phyloP scores from a whole-genome alignment of 2,888 invertebrate genomes.

The Dicycla oo region DNA sequence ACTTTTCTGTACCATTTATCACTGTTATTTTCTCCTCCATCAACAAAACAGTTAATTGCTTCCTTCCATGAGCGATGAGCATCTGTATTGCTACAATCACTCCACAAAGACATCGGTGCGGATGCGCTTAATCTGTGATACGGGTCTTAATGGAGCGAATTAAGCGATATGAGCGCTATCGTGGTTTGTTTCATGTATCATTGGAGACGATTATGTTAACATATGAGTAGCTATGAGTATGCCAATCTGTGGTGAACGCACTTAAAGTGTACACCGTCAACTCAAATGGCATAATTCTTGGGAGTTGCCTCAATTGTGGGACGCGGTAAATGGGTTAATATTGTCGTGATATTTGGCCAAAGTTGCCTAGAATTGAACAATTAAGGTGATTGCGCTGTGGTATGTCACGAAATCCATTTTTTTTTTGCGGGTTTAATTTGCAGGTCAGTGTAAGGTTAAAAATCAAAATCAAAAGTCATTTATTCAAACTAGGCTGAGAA shows the following conservation, averaged over 20 bases:
- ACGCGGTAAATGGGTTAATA: not conserved
- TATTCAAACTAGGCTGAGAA: no score
- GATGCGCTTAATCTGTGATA: conserved; percentile 86
- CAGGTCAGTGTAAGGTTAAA: no score
- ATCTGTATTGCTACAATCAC: conserved; percentile 53
- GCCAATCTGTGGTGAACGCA: conserved; percentile 2
- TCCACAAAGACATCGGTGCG: conserved; percentile 70
- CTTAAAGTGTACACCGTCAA: not conserved
- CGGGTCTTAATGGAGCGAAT: conserved; percentile 85
- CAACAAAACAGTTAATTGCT: conserved; percentile 62
- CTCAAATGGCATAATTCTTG: not conserved
- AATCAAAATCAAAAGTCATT: no score
- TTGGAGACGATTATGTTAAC: conserved; percentile 49
- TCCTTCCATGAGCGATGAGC: conserved; percentile 54
- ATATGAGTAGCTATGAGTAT: conserved; percentile 12
- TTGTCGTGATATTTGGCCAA: no score
- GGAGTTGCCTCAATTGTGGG: not conserved
- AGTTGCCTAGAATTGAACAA: no score
- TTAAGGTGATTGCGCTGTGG: no score
- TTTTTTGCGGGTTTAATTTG: no score
- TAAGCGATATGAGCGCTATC: conserved; percentile 70
- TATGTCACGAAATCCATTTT: no score
- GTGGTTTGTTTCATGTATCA: conserved; percentile 63
- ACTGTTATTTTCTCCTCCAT: conserved; percentile 48
- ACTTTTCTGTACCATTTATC: conserved; percentile 31